Evolutionary conservation across 2,113 vertebrate genomes (phyloP).

Genomic region (Cettia cetti): DNA sequence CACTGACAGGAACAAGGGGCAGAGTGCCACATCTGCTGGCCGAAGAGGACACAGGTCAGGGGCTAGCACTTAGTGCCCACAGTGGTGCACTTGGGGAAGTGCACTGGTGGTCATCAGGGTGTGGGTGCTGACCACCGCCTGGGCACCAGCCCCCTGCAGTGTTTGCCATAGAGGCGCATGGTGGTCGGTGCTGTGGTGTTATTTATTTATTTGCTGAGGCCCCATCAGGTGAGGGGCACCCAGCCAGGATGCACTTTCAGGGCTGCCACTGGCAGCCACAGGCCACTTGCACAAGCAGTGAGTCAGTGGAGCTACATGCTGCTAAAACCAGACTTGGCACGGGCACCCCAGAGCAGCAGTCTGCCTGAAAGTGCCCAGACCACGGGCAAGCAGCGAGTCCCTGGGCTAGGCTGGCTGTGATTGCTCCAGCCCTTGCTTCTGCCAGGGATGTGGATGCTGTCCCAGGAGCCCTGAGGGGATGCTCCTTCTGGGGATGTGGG

Average conservation of each 20-base stretch:
- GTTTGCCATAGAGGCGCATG: constrained; percentile 36
- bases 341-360: constrained; percentile 1
- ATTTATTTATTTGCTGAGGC: constrained; percentile 75
- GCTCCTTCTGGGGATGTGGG: background rate
- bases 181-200: background rate
- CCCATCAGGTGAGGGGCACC: constrained; percentile 67
- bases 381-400: constrained; percentile 4
- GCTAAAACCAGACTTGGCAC: constrained; percentile 72
- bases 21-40: background rate
- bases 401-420: background rate
- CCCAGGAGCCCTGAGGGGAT: background rate
- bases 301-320: constrained; percentile 71
- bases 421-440: background rate
- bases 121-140: background rate
- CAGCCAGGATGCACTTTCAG: constrained; percentile 26
- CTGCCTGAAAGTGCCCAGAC: constrained; percentile 67
- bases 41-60: accelerated
- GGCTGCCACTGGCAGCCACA: constrained; percentile 63
- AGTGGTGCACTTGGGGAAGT: background rate
- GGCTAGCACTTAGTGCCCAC: background rate
- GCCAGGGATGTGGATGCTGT: background rate
- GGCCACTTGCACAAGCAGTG: constrained; percentile 70
- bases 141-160: background rate
- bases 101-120: background rate
- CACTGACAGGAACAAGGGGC: background rate